phyloP scores from a whole-genome alignment of 2,797 vertebrate species.

The Manis javanica region DNA sequence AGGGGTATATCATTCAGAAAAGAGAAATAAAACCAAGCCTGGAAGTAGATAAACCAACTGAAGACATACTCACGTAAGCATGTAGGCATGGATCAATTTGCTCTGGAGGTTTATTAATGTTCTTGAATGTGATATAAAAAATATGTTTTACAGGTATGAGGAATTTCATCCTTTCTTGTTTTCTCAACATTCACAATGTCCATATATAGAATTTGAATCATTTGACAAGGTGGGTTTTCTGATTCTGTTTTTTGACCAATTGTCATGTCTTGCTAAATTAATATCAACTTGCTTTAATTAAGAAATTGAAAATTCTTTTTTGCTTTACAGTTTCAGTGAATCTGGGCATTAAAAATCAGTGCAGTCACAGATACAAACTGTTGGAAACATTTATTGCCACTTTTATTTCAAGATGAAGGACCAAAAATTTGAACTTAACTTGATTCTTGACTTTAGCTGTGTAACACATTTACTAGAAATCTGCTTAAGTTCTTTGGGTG shows the following conservation, averaged over 20 bases:
- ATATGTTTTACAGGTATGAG: slow-evolving; percentile 93
- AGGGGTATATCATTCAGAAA: slow-evolving; percentile 98
- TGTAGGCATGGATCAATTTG: slow-evolving; percentile 43
- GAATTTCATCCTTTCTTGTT: slow-evolving; percentile 99
- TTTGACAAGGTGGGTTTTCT: slow-evolving; percentile 94
- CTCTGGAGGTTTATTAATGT: slow-evolving; percentile 24
- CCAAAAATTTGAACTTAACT: slow-evolving; percentile 34
- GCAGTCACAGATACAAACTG: neutral
- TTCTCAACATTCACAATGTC: slow-evolving; percentile 92
- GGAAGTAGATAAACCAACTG: slow-evolving; percentile 89
- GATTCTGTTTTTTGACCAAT: slow-evolving; percentile 69
- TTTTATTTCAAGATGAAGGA: slow-evolving; percentile 46
- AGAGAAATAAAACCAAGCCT: slow-evolving; percentile 96
- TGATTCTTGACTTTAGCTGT: slow-evolving; percentile 27
- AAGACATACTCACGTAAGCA: slow-evolving; percentile 96
- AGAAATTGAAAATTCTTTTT: slow-evolving; percentile 42
- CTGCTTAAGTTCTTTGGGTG: slow-evolving; percentile 24
- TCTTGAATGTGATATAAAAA: slow-evolving; percentile 77
- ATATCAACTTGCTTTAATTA: slow-evolving; percentile 21
- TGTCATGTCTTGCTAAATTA: slow-evolving; percentile 29
- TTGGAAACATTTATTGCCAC: slow-evolving; percentile 36
- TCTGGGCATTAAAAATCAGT: neutral
- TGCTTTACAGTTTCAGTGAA: slow-evolving; percentile 9
- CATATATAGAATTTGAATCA: slow-evolving; percentile 94
- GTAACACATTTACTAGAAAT: neutral